Percentiles rank a stretch among this genome's conserved stretches.
Conservation (phyloP, 2,888 invertebrate genomes). For the Amphipoea oculea region DNA sequence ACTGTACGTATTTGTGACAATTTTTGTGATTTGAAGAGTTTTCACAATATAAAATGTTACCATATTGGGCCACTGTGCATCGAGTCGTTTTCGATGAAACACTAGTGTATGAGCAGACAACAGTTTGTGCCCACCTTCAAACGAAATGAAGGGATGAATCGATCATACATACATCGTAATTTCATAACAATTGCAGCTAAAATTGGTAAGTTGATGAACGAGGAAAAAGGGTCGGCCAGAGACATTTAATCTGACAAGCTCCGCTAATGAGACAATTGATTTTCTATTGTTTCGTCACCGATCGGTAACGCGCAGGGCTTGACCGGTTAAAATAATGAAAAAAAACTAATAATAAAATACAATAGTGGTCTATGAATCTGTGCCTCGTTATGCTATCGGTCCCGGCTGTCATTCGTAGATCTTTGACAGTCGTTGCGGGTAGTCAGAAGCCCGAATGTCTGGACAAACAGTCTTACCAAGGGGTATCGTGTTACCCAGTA, state of each 20-base stretch:
- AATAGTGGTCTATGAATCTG: neutral
- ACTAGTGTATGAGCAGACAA: neutral
- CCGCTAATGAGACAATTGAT: no score
- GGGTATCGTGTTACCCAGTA: neutral
- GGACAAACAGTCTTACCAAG: neutral
- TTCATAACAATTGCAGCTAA: constrained; percentile 24
- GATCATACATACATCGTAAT: constrained; percentile 43
- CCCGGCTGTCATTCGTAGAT: neutral
- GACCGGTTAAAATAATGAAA: no score
- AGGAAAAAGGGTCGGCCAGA: neutral
- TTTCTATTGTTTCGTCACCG: no score
- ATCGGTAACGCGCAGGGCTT: no score
- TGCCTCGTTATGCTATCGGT: neutral
- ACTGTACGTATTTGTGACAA: neutral
- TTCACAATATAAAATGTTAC: neutral
- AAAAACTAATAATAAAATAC: neutral
- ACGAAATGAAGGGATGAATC: constrained; percentile 35
- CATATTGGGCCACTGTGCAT: constrained; percentile 7
- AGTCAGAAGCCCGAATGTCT: neutral
- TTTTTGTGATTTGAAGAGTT: neutral
- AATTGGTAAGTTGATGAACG: constrained; percentile 8
- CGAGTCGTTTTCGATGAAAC: neutral
- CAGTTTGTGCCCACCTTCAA: constrained; percentile 27
- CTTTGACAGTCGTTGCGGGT: neutral
- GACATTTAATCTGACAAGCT: no score